Percentiles rank a stretch among this genome's conserved stretches.
Conservation (phyloP, 1,140 invertebrate species). For the Proctacanthus coquilletti region DNA sequence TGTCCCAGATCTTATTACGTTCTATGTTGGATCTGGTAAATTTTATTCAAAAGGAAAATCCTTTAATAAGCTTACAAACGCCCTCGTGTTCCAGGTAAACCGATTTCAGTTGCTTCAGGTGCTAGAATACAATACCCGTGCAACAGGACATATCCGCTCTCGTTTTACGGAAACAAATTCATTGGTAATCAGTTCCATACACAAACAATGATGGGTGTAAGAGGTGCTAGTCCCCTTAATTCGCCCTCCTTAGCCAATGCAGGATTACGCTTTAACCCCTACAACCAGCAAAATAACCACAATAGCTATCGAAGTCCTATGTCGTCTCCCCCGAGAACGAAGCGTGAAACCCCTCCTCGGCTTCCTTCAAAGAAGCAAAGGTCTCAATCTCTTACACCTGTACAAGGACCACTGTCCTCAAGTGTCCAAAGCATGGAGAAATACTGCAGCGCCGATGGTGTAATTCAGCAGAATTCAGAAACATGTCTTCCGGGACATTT, state of each 20-base stretch:
- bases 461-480: constrained; percentile 20
- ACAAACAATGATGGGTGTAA: constrained; percentile 23
- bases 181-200: constrained; percentile 25
- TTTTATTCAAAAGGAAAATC: neutral
- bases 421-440: constrained; percentile 14
- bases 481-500: neutral
- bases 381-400: constrained; percentile 48
- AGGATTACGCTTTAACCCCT: constrained; percentile 17
- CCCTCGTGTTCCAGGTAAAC: constrained; percentile 28
- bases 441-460: constrained; percentile 35
- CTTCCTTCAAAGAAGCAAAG: constrained; percentile 52
- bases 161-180: constrained; percentile 29
- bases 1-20: constrained; percentile 84
- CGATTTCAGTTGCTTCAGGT: constrained; percentile 74
- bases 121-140: constrained; percentile 67
- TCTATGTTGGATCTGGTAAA: constrained; percentile 76
- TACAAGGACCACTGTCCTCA: constrained; percentile 26
- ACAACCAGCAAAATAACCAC: constrained; percentile 6
- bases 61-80: neutral
- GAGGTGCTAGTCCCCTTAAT: constrained; percentile 21
- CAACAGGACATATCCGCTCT: constrained; percentile 51
- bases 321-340: constrained; percentile 36
- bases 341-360: constrained; percentile 39
- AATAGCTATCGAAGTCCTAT: constrained; percentile 22
- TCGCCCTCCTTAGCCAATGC: constrained; percentile 16